A percentile compares a stretch with the other conserved stretches of the same genome.
phyloP scores from a whole-genome alignment of 2,113 vertebrate species.

The Oncorhynchus mykiss region DNA sequence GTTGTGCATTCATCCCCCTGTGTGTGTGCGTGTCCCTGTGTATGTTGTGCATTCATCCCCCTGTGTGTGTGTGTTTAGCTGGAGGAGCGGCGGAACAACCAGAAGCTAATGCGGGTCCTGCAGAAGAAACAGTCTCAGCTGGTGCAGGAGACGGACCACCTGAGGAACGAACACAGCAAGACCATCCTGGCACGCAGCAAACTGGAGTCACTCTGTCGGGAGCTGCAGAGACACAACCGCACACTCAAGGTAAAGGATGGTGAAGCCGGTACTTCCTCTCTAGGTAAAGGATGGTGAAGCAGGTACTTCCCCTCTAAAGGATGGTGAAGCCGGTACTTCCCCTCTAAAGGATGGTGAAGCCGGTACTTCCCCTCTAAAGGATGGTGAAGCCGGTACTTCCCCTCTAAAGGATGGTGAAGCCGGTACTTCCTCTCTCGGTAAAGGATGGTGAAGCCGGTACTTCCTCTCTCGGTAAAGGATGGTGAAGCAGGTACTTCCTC shows the following conservation, averaged over 20 bases:
- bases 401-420: too few species aligned
- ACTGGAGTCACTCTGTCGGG: constrained; percentile 93
- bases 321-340: too few species aligned
- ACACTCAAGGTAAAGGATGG: constrained; percentile 84
- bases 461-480: too few species aligned
- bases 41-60: not conserved
- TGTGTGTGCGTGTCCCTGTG: not conserved
- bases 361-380: too few species aligned
- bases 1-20: not conserved
- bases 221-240: constrained; percentile 96
- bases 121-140: constrained; percentile 97
- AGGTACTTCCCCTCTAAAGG: not conserved
- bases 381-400: too few species aligned
- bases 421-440: too few species aligned
- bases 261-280: not conserved
- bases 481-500: too few species aligned
- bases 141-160: constrained; percentile 94
- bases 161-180: constrained; percentile 94
- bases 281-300: not conserved
- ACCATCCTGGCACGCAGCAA: constrained; percentile 96
- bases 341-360: too few species aligned
- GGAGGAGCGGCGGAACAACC: constrained; percentile 91
- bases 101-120: constrained; percentile 92
- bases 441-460: too few species aligned
- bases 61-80: constrained; percentile 69